These are phyloP conservation scores for Caenorhabditis brenneri DNA, from an alignment of 1,140 invertebrate species.

Conservation along the genomic window DNA sequence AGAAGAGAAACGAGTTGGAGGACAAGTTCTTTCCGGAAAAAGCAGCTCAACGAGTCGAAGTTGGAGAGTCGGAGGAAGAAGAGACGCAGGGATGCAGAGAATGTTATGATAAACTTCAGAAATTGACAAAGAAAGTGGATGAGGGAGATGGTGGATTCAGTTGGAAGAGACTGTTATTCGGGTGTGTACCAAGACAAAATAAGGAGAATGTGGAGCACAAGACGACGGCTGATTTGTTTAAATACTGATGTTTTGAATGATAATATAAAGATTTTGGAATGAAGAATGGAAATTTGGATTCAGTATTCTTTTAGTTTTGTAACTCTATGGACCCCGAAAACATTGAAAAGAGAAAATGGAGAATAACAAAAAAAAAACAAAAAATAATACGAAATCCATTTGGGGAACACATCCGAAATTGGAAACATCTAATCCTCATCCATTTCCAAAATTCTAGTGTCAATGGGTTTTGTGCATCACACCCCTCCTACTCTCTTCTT, in stretches of 20 bases:
- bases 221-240: background rate
- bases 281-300: too few species aligned
- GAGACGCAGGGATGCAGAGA: background rate
- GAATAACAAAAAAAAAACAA: background rate
- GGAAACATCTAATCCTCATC: background rate
- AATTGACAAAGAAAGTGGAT: background rate
- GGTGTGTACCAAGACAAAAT: background rate
- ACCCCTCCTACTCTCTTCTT: background rate
- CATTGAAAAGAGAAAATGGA: background rate
- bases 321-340: too few species aligned
- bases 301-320: too few species aligned
- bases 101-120: background rate
- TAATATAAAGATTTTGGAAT: background rate
- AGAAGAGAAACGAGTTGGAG: constrained; percentile 13
- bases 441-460: background rate
- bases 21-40: constrained; percentile 12
- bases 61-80: background rate
- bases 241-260: background rate
- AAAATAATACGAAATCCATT: background rate
- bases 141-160: background rate
- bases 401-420: too few species aligned
- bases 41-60: background rate
- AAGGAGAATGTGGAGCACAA: background rate
- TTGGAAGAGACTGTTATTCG: background rate
- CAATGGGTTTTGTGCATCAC: background rate